Evolutionary conservation across 2,113 vertebrate genomes (phyloP).

Genomic region (Myocastor coypus): DNA sequence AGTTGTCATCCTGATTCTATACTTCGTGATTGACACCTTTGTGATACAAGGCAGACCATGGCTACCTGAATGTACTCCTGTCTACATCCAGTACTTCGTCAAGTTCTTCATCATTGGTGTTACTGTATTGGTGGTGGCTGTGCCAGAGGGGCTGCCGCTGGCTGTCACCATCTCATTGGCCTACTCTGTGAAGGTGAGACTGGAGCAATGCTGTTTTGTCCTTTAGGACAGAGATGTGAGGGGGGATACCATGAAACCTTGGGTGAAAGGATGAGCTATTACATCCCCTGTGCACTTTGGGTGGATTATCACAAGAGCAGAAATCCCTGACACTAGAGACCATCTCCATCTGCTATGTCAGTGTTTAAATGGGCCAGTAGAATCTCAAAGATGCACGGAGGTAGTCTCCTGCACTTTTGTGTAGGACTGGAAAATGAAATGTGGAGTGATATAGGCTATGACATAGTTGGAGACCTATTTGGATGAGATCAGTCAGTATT

Average conservation of each 20-base stretch:
- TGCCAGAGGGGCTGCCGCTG: conserved; percentile 96
- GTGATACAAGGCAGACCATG: conserved; percentile 90
- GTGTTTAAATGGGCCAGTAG: neutral
- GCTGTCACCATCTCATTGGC: conserved; percentile 98
- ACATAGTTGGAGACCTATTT: neutral
- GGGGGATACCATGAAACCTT: neutral
- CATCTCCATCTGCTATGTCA: neutral
- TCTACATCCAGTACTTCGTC: conserved; percentile 98
- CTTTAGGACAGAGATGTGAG: neutral
- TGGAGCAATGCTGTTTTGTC: rapidly evolving
- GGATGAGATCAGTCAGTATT: neutral
- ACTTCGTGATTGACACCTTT: conserved; percentile 96
- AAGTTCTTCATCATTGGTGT: conserved; percentile 99
- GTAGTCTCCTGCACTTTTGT: neutral
- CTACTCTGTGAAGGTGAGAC: conserved; percentile 96
- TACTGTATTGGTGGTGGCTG: conserved; percentile 97
- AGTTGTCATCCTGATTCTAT: conserved; percentile 96
- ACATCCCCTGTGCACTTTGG: neutral
- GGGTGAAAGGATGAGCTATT: neutral
- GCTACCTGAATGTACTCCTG: conserved; percentile 94
- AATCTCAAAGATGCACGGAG: neutral
- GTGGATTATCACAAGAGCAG: neutral
- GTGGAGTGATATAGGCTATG: neutral
- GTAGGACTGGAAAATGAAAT: neutral
- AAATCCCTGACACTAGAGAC: neutral